Conservation (phyloP, 2,797 vertebrate species). For the Anniella stebbinsi region DNA sequence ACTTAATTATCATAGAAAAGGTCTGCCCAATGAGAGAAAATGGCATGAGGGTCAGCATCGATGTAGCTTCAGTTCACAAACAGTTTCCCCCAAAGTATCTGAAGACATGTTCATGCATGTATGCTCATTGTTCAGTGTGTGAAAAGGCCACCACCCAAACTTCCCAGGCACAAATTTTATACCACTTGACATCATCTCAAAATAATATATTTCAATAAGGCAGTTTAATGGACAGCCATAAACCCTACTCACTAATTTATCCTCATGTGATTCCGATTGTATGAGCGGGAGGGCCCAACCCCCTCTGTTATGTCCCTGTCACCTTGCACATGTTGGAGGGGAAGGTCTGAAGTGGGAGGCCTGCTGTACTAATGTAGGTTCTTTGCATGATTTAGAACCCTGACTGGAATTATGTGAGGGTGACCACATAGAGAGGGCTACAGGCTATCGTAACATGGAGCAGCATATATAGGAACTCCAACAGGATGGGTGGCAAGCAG, state of each 20-base stretch:
- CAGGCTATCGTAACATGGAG: background rate
- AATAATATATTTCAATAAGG: background rate
- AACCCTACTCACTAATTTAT: background rate
- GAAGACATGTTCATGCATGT: background rate
- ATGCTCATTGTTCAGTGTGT: background rate
- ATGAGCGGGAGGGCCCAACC: background rate
- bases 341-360: background rate
- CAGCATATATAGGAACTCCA: background rate
- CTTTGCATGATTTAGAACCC: background rate
- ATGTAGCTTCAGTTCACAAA: background rate
- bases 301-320: background rate
- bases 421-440: background rate
- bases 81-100: background rate
- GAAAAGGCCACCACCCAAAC: background rate
- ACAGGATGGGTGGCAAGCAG: background rate
- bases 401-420: background rate
- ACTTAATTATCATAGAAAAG: background rate
- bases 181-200: background rate
- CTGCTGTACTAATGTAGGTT: background rate
- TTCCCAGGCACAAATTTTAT: background rate
- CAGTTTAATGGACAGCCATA: background rate
- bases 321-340: background rate
- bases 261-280: background rate
- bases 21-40: background rate
- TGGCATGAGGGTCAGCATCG: background rate